These are phyloP conservation scores for Meloidogyne exigua DNA, from an alignment of 1,140 invertebrate genomes.

Conservation along the genomic window DNA sequence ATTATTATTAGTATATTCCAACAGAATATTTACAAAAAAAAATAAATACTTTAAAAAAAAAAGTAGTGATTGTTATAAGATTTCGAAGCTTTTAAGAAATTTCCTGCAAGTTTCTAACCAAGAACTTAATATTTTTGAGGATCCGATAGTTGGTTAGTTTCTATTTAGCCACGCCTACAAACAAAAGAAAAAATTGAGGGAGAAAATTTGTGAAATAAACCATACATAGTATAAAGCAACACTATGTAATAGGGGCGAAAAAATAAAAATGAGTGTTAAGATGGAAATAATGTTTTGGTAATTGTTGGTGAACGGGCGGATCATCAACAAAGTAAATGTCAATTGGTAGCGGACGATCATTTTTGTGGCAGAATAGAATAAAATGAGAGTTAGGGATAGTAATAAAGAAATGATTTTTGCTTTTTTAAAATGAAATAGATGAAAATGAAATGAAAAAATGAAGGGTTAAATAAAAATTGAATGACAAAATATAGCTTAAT, in stretches of 20 bases:
- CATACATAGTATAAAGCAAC: background rate
- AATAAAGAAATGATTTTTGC: background rate
- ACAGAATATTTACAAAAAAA: too few relatives aligned
- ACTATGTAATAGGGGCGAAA: background rate
- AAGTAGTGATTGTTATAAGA: too few relatives aligned
- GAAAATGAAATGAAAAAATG: background rate
- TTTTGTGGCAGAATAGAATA: background rate
- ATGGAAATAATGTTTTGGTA: background rate
- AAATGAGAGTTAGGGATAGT: background rate
- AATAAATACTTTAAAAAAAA: too few relatives aligned
- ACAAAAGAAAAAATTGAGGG: background rate
- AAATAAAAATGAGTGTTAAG: background rate
- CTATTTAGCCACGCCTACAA: background rate
- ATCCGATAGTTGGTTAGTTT: too few relatives aligned
- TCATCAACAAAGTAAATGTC: background rate
- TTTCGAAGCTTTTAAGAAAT: too few relatives aligned
- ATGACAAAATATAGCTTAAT: slow-evolving; percentile 4
- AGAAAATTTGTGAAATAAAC: background rate
- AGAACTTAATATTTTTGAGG: too few relatives aligned
- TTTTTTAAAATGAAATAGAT: background rate
- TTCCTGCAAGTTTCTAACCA: too few relatives aligned
- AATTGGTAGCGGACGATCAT: background rate
- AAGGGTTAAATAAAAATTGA: background rate
- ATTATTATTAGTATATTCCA: too few relatives aligned
- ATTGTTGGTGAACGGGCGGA: background rate